Evolutionary conservation across 2,797 vertebrate species (phyloP).

Genomic region (Merluccius polli): DNA sequence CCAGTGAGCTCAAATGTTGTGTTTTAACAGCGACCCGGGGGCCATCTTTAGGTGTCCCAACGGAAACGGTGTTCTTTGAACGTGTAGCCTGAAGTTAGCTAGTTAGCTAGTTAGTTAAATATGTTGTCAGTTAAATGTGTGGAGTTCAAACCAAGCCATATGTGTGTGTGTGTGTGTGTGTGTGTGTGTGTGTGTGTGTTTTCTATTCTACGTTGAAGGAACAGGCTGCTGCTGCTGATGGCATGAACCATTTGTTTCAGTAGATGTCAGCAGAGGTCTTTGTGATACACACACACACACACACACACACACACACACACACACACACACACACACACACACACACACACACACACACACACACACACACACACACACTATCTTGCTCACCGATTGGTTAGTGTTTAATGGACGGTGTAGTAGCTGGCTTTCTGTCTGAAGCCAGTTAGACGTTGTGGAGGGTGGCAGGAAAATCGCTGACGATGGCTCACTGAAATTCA

Average conservation of each 20-base stretch:
- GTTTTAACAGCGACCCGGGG: no score
- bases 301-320: not conserved
- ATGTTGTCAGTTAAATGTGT: no score
- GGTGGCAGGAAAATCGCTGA: constrained; percentile 49
- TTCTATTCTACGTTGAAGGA: no score
- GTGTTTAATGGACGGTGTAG: constrained; percentile 1
- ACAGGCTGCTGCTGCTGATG: no score
- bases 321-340: not conserved
- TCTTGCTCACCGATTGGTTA: not conserved
- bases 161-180: no score
- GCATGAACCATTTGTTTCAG: constrained; percentile 25
- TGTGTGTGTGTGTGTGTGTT: no score
- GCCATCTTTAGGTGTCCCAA: no score
- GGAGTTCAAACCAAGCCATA: no score
- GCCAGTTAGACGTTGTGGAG: constrained; percentile 35
- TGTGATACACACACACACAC: not conserved
- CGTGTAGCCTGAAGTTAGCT: no score
- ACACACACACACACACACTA: not conserved
- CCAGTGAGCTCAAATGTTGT: no score
- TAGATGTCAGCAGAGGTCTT: constrained; percentile 52
- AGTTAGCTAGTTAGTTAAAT: no score
- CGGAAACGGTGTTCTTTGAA: no score
- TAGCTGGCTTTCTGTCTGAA: constrained; percentile 34
- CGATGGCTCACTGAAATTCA: constrained; percentile 47
- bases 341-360: not conserved